phyloP scores from a whole-genome alignment of 2,888 invertebrate species.

The Drosophila koepferae region DNA sequence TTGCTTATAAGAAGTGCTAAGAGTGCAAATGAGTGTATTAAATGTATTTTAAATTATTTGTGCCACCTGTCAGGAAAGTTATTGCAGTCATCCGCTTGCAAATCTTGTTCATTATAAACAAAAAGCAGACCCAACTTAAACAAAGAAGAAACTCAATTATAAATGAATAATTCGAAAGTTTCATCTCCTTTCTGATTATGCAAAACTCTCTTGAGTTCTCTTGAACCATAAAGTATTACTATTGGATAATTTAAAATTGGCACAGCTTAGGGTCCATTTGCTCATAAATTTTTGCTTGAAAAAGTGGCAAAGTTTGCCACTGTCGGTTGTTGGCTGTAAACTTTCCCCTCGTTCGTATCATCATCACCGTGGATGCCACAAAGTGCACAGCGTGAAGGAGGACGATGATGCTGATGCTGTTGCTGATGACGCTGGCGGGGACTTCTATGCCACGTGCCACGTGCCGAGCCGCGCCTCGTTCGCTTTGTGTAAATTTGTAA shows the following conservation, averaged over 20 bases:
- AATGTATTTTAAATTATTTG: not conserved
- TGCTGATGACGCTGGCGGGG: slow-evolving; percentile 38
- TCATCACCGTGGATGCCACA: slow-evolving; percentile 34
- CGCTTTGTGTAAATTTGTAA: slow-evolving; percentile 62
- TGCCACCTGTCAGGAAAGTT: too few relatives aligned
- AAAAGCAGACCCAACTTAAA: not conserved
- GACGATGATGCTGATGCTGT: slow-evolving; percentile 16
- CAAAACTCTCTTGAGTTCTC: not conserved
- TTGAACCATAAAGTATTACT: not conserved
- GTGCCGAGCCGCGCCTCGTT: slow-evolving; percentile 50
- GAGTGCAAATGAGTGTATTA: not conserved
- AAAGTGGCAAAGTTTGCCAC: slow-evolving; percentile 16
- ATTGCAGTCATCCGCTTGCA: not conserved
- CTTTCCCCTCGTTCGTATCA: slow-evolving; percentile 1
- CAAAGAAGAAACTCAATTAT: not conserved
- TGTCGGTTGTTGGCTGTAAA: slow-evolving; percentile 3
- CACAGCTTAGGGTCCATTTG: slow-evolving; percentile 1
- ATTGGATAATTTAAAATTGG: not conserved
- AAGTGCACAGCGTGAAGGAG: slow-evolving; percentile 44
- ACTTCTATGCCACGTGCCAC: slow-evolving; percentile 47
- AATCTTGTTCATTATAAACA: not conserved
- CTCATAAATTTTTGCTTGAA: slow-evolving; percentile 6
- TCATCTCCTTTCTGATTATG: not conserved
- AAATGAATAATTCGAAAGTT: slow-evolving; percentile 3
- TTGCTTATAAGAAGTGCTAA: not conserved